A percentile compares a stretch with the other conserved stretches of the same genome.
Conservation (phyloP, 2,888 invertebrate genomes). For the Diaphora mendica region DNA sequence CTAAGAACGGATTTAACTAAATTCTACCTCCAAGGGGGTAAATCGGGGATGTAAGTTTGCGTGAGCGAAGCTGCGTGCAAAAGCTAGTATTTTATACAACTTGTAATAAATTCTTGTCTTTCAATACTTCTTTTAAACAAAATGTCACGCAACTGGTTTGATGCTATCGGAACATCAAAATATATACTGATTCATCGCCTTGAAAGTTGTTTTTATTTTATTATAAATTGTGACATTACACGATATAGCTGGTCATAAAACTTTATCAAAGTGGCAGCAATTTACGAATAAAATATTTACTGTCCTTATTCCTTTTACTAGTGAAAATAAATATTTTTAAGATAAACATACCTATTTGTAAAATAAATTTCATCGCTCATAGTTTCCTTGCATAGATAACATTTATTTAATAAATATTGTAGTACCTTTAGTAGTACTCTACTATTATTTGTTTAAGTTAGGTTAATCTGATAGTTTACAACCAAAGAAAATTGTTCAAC, state of each 20-base stretch:
- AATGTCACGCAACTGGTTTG: constrained; percentile 5
- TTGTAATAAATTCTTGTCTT: not conserved
- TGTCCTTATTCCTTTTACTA: too few species aligned
- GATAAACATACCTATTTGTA: too few species aligned
- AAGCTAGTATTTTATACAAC: too few species aligned
- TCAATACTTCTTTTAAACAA: constrained; percentile 10
- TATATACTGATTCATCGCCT: not conserved
- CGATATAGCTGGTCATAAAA: not conserved
- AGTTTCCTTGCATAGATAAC: not conserved
- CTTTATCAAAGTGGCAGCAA: not conserved
- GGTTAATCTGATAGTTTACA: not conserved
- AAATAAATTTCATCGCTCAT: too few species aligned
- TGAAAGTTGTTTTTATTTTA: constrained; percentile 7
- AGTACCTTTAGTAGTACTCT: too few species aligned
- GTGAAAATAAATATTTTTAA: too few species aligned
- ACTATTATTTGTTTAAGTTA: not conserved
- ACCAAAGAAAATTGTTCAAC: not conserved
- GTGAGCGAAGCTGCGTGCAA: too few species aligned
- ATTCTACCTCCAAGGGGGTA: too few species aligned
- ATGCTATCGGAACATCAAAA: not conserved
- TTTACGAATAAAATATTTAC: not conserved
- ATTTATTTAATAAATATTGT: not conserved
- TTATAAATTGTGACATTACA: constrained; percentile 10
- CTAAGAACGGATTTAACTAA: too few species aligned
- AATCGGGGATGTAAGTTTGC: too few species aligned